Evolutionary conservation across 2,888 invertebrate species (phyloP).

Genomic region (Tuberolachnus salignus): DNA sequence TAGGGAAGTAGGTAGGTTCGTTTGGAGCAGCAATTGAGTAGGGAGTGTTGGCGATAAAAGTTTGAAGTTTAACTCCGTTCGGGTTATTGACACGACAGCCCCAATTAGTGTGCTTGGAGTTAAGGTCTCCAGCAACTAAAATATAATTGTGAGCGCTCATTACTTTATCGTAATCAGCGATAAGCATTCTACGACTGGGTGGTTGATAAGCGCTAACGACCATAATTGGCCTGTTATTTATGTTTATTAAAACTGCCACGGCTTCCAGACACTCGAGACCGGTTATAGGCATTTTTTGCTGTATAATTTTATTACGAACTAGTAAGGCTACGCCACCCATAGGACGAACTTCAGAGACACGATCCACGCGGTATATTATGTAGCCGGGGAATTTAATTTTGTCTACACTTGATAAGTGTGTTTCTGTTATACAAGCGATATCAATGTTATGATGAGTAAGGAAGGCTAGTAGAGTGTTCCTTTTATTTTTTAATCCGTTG

Average conservation of each 20-base stretch:
- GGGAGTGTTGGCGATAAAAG: not conserved
- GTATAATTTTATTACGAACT: slow-evolving; percentile 9
- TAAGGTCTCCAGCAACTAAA: not conserved
- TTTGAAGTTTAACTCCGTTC: slow-evolving; percentile 4
- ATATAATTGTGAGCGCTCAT: not conserved
- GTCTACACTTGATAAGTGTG: too few species aligned
- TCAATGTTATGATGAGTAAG: too few species aligned
- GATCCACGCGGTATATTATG: slow-evolving; percentile 20
- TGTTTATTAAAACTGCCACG: slow-evolving; percentile 3
- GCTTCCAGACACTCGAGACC: not conserved
- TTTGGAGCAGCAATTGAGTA: slow-evolving; percentile 12
- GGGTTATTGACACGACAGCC: slow-evolving; percentile 1
- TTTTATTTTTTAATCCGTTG: slow-evolving; percentile 22
- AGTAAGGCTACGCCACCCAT: slow-evolving; percentile 12
- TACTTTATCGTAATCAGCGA: slow-evolving; percentile 8
- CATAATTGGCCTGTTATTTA: not conserved
- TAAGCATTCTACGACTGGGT: not conserved
- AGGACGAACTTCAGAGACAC: not conserved
- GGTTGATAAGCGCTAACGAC: slow-evolving; percentile 16
- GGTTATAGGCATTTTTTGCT: slow-evolving; percentile 15
- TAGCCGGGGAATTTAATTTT: slow-evolving; percentile 38
- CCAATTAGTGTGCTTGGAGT: not conserved
- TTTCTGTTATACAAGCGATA: too few species aligned
- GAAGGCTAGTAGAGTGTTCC: too few species aligned
- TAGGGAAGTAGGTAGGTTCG: slow-evolving; percentile 5